These are phyloP conservation scores for Ophion costatus DNA, from an alignment of 2,888 invertebrate species.

Conservation along the genomic window DNA sequence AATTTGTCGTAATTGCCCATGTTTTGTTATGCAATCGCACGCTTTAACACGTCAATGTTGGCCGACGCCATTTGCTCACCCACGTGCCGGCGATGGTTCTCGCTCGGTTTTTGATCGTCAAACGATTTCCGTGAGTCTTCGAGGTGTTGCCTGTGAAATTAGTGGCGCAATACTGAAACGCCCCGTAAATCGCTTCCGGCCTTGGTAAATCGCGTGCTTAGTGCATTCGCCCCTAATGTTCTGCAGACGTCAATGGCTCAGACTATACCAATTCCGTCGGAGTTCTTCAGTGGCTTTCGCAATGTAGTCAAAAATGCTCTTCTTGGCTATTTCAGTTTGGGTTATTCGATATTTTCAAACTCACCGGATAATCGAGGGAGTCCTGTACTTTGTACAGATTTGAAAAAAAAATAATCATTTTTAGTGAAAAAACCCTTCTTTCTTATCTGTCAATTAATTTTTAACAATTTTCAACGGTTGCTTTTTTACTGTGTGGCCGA, in stretches of 20 bases:
- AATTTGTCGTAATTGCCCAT: neutral
- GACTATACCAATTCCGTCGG: neutral
- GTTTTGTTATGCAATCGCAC: neutral
- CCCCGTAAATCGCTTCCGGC: conserved; percentile 10
- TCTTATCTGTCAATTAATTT: neutral
- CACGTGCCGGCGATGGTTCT: neutral
- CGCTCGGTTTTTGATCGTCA: neutral
- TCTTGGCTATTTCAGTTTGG: neutral
- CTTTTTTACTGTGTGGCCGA: neutral
- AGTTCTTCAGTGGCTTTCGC: neutral
- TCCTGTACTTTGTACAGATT: neutral
- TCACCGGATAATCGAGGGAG: neutral
- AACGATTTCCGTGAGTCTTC: conserved; percentile 8
- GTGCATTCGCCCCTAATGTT: conserved; percentile 11
- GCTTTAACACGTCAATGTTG: neutral
- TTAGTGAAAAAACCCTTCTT: neutral
- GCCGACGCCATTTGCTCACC: too few species aligned
- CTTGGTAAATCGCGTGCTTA: conserved; percentile 10
- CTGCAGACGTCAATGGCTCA: neutral
- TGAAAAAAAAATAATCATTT: neutral
- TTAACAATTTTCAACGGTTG: neutral
- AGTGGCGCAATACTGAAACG: conserved; percentile 8
- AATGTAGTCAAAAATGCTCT: neutral
- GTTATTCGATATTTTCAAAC: neutral
- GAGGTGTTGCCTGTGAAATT: conserved; percentile 1